Percentiles rank a stretch among this genome's conserved stretches.
Evolutionary conservation across 2,113 vertebrate species (phyloP).

Genomic region (Craseonycteris thonglongyai): DNA sequence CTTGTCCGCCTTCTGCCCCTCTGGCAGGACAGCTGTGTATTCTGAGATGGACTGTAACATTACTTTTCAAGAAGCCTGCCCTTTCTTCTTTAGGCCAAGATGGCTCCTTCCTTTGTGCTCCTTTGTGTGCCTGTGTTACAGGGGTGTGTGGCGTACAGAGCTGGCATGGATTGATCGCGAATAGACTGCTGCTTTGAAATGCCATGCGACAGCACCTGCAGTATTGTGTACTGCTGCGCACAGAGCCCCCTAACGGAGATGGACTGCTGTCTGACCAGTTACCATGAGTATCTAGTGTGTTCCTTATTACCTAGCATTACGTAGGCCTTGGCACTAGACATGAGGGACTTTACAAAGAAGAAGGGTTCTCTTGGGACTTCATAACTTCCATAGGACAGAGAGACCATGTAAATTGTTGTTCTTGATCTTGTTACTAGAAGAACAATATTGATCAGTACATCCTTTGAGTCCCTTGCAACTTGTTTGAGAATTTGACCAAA

Average conservation of each 20-base stretch:
- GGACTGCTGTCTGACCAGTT: background rate
- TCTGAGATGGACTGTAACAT: background rate
- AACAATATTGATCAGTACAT: background rate
- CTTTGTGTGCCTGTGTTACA: background rate
- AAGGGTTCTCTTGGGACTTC: background rate
- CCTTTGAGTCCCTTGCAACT: background rate
- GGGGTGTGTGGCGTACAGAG: too few relatives aligned
- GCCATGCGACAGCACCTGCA: background rate
- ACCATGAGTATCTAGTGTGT: background rate
- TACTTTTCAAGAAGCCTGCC: background rate
- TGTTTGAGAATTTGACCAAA: background rate
- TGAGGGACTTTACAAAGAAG: background rate
- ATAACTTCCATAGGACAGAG: background rate
- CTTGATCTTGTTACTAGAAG: background rate
- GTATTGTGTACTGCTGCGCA: rapidly evolving
- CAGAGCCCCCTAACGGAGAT: background rate
- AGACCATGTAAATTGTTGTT: background rate
- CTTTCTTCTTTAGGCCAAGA: background rate
- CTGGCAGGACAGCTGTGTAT: background rate
- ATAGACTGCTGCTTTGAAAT: background rate
- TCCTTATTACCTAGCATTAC: background rate
- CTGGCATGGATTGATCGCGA: background rate
- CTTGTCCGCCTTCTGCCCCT: background rate
- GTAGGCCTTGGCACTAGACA: background rate
- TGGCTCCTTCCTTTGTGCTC: background rate